Base-by-base conservation (phyloP, 1,140 invertebrate species). In the Orchesella cincta region DNA sequence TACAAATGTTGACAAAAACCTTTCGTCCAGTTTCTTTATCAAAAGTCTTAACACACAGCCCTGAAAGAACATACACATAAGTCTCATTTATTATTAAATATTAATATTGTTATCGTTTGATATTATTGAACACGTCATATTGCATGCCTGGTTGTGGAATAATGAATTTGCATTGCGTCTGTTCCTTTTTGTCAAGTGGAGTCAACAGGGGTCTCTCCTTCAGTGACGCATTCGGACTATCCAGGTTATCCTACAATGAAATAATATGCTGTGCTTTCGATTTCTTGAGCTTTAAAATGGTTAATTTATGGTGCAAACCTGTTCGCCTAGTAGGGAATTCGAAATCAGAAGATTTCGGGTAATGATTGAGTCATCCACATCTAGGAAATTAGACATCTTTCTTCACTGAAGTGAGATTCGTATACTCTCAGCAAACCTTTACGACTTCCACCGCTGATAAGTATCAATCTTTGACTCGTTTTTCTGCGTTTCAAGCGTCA, bases 21-120 rank as follows among this genome's bases (percentile, higher is more conserved):
- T 94, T 95, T 70, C 90, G 88, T 75, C 89, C 89, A 39, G 86
- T 88, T 28, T 89, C 88, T 14, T 89, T 87, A 84, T 90, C 91
- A 73, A 89, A 89, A 28, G 91, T 90, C 86, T 97, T 97, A 0
- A 96, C 87, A 83, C 94, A 96, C 81, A 94, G 89, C 70, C 94
- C 94, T 95, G 84, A 31, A 84, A 78, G 57, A 64, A 76, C 16
- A 8, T 33, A 71, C 16, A 71, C n/a, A 14, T 14, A 51, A 51
- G 12, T 51, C 12, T 51, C 46, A 51, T 12, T 51, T 51, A 12
- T 14, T n/a, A 14, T 51, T 14, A 51, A 51, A 14, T 51, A n/a
- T n/a, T n/a, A n/a, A n/a, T n/a, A n/a, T n/a, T n/a, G n/a, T n/a
- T n/a, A n/a, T n/a, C n/a, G n/a, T n/a, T n/a, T n/a, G n/a, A n/a